Conservation (phyloP, 1,140 invertebrate genomes). For the Leptonema lineaticorne region DNA sequence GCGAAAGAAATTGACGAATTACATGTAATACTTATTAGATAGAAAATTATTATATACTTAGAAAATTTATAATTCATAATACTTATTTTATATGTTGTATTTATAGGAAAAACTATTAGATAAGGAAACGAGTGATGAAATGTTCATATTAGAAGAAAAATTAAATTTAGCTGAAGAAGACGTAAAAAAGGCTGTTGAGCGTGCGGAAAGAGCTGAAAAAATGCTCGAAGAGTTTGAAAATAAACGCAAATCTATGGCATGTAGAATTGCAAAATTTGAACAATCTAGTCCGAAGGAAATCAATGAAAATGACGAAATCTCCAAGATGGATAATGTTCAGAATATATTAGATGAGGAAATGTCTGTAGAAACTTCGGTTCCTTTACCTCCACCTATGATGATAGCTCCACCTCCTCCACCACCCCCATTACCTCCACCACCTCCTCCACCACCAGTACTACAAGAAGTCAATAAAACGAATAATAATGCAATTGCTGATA, state of each 20-base stretch:
- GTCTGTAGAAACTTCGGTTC: conserved; percentile 24
- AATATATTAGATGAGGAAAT: background rate
- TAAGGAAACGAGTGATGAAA: conserved; percentile 65
- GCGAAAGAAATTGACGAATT: conserved; percentile 57
- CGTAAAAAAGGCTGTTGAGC: conserved; percentile 59
- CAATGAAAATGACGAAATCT: background rate
- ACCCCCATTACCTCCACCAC: conserved; percentile 45
- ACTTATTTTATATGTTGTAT: background rate
- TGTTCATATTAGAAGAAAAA: conserved; percentile 69
- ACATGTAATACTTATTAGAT: too few species aligned
- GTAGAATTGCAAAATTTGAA: conserved; percentile 49
- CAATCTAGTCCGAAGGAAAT: conserved; percentile 4
- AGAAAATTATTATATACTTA: too few species aligned
- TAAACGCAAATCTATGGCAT: conserved; percentile 44
- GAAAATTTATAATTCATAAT: too few species aligned
- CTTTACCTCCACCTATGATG: conserved; percentile 46
- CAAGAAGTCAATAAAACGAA: conserved; percentile 42
- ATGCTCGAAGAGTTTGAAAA: conserved; percentile 45
- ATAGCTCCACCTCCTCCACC: conserved; percentile 52
- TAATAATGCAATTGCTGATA: conserved; percentile 54
- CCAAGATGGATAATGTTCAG: background rate
- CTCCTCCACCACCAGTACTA: conserved; percentile 39
- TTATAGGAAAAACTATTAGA: conserved; percentile 67
- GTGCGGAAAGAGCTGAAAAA: conserved; percentile 64
- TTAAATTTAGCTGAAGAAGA: conserved; percentile 68